Evolutionary conservation across 1,140 invertebrate species (phyloP).

Genomic region (Eupeodes corollae): DNA sequence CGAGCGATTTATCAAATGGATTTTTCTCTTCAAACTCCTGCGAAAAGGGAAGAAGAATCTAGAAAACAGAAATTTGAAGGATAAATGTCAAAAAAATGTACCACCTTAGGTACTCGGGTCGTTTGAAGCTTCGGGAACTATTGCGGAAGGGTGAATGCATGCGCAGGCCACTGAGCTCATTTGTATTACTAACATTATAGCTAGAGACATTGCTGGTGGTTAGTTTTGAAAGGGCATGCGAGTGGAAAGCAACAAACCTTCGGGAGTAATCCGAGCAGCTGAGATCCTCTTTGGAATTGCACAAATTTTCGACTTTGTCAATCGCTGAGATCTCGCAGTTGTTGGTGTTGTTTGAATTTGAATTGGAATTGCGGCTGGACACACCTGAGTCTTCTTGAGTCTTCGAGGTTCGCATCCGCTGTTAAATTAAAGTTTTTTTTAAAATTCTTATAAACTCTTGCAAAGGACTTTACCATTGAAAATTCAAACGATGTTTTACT

Average conservation of each 20-base stretch:
- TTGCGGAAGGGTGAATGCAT: constrained; percentile 34
- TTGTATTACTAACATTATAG: constrained; percentile 28
- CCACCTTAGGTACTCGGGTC: constrained; percentile 25
- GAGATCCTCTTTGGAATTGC: constrained; percentile 29
- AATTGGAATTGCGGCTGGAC: constrained; percentile 32
- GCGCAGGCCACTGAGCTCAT: constrained; percentile 28
- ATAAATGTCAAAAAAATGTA: constrained; percentile 8
- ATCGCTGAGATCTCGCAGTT: constrained; percentile 32
- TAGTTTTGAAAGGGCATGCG: neutral
- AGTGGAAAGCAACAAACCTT: constrained; percentile 11
- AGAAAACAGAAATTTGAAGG: neutral
- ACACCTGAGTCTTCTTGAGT: constrained; percentile 31
- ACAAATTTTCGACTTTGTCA: constrained; percentile 28
- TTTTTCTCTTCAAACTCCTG: constrained; percentile 45
- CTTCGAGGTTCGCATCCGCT: constrained; percentile 26
- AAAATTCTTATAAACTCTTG: too few relatives aligned
- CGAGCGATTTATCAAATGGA: constrained; percentile 38
- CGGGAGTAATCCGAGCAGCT: constrained; percentile 34
- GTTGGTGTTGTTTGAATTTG: constrained; percentile 20
- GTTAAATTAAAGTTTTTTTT: constrained; percentile 2
- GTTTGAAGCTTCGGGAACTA: constrained; percentile 30
- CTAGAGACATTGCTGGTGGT: constrained; percentile 8
- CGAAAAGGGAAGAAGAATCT: constrained; percentile 5
- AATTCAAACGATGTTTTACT: constrained; percentile 25
- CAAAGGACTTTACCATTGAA: constrained; percentile 24